Percentiles rank a stretch among this genome's conserved stretches.
Evolutionary conservation across 2,113 vertebrate species (phyloP).

Genomic region (Periophthalmus modestus): DNA sequence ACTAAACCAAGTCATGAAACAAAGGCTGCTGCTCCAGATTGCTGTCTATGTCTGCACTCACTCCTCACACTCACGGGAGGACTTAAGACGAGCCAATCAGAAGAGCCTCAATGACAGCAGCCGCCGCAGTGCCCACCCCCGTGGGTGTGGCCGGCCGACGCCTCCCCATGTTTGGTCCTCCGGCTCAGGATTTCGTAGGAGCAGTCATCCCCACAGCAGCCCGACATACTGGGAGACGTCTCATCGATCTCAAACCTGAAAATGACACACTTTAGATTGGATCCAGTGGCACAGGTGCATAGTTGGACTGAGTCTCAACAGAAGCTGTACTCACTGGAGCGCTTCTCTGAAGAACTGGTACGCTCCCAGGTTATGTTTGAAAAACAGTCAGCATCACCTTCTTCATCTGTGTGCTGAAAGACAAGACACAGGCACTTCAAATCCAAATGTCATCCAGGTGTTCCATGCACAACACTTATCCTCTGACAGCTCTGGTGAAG

Average conservation of each 20-base stretch:
- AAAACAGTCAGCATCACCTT: constrained; percentile 95
- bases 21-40: constrained; percentile 36
- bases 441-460: no score
- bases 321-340: constrained; percentile 83
- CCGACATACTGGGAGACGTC: constrained; percentile 88
- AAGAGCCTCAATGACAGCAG: constrained; percentile 86
- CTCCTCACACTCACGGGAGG: constrained; percentile 25
- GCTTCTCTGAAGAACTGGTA: constrained; percentile 95
- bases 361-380: constrained; percentile 93
- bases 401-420: constrained; percentile 90
- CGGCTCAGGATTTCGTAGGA: constrained; percentile 92
- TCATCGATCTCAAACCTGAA: constrained; percentile 89
- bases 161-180: constrained; percentile 89
- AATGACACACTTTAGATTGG: neutral
- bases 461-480: no score
- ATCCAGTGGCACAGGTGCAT: no score
- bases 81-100: constrained; percentile 28
- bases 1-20: constrained; percentile 21
- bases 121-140: constrained; percentile 85
- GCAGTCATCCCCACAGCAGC: constrained; percentile 90
- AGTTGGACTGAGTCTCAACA: neutral
- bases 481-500: no score
- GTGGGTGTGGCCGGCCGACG: constrained; percentile 81
- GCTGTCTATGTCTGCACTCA: constrained; percentile 24
- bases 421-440: constrained; percentile 1